phyloP scores from a whole-genome alignment of 2,797 vertebrate species.

The Xenopus petersii region DNA sequence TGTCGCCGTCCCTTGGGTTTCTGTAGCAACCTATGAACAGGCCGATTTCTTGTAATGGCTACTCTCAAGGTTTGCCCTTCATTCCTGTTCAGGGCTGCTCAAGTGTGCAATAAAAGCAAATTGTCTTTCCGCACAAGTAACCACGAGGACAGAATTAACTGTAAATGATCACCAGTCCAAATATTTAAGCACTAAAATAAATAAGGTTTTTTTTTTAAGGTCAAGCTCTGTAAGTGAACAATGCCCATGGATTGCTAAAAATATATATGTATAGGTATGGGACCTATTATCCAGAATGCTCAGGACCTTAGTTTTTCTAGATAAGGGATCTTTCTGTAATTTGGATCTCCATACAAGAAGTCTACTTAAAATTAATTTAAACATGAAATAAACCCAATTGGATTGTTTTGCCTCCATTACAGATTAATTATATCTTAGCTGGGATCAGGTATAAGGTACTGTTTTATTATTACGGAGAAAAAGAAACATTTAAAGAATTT shows the following conservation, averaged over 20 bases:
- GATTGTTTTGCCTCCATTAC: too few species aligned
- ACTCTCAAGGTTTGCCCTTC: conserved; percentile 9
- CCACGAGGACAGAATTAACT: conserved; percentile 27
- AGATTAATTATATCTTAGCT: too few species aligned
- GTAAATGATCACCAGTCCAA: conserved; percentile 23
- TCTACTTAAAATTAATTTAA: too few species aligned
- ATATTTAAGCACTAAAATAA: neutral
- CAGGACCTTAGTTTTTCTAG: too few species aligned
- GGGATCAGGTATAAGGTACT: too few species aligned
- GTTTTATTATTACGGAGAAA: too few species aligned
- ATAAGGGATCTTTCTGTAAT: too few species aligned
- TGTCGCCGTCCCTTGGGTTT: neutral
- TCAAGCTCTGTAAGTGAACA: neutral
- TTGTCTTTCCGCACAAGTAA: conserved; percentile 48
- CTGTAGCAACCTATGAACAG: neutral
- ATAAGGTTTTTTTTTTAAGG: neutral
- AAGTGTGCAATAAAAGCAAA: conserved; percentile 32
- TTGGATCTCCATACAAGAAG: too few species aligned
- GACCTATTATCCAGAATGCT: too few species aligned
- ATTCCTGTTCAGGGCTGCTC: conserved; percentile 41
- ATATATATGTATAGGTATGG: too few species aligned
- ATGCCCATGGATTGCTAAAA: neutral
- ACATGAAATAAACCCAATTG: too few species aligned
- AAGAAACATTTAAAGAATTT: too few species aligned
- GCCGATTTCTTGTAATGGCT: neutral